These are phyloP conservation scores for Cephus pygmeus DNA, from an alignment of 2,888 invertebrate genomes.

Conservation along the genomic window DNA sequence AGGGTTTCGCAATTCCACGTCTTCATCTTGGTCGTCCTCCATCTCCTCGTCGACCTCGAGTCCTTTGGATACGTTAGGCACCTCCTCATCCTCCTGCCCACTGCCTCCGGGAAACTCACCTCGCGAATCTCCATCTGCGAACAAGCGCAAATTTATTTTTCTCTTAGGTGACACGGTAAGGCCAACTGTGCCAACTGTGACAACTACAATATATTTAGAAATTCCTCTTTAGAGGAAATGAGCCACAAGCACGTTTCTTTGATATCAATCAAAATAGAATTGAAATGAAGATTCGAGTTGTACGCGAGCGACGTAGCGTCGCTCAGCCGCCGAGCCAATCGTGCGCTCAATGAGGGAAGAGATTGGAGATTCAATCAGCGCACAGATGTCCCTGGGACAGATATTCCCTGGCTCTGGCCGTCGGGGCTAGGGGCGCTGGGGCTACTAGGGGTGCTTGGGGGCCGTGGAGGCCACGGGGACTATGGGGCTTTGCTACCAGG, in stretches of 20 bases:
- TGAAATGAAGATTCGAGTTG: conserved; percentile 15
- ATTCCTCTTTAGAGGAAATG: too few relatives aligned
- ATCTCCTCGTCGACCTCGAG: conserved; percentile 67
- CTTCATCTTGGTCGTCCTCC: conserved; percentile 68
- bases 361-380: conserved; percentile 66
- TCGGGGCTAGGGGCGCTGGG: conserved; percentile 56
- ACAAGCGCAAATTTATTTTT: conserved; percentile 12
- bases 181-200: too few relatives aligned
- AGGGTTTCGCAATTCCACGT: conserved; percentile 62
- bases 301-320: neutral
- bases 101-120: conserved; percentile 64
- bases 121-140: conserved; percentile 68
- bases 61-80: conserved; percentile 57
- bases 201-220: too few relatives aligned
- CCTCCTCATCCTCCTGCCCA: conserved; percentile 62
- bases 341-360: conserved; percentile 40
- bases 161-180: neutral
- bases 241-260: too few relatives aligned
- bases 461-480: conserved; percentile 6
- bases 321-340: neutral
- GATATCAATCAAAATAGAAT: neutral
- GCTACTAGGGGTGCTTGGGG: conserved; percentile 55
- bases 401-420: conserved; percentile 63
- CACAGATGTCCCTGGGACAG: conserved; percentile 66
- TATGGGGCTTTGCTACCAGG: too few relatives aligned